phyloP scores from a whole-genome alignment of 2,888 invertebrate genomes.

The Keiferia lycopersicella region DNA sequence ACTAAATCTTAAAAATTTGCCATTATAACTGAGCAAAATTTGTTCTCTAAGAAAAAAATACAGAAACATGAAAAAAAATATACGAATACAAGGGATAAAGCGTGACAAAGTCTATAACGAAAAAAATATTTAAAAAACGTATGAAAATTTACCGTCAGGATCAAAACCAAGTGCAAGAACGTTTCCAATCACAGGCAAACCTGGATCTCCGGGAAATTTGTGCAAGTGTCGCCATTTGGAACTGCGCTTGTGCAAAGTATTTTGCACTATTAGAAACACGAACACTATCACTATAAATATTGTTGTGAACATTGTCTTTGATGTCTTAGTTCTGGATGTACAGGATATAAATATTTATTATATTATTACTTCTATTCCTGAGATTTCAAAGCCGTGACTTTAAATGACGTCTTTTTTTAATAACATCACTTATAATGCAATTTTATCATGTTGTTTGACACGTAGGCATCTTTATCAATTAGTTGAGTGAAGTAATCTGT shows the following conservation, averaged over 20 bases:
- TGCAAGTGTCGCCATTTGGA: conserved; percentile 26
- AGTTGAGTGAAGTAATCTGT: conserved; percentile 12
- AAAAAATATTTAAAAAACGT: too few species aligned
- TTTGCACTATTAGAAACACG: conserved; percentile 6
- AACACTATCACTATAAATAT: not conserved
- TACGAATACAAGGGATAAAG: too few species aligned
- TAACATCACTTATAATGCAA: not conserved
- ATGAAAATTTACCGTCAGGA: conserved; percentile 46
- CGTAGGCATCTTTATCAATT: conserved; percentile 3
- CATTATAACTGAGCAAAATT: not conserved
- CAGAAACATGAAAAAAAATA: too few species aligned
- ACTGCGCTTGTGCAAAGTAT: conserved; percentile 1
- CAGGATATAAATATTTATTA: not conserved
- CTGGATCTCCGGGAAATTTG: conserved; percentile 49
- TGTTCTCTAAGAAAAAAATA: too few species aligned
- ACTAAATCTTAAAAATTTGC: not conserved
- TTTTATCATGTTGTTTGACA: conserved; percentile 3
- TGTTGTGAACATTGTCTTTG: not conserved
- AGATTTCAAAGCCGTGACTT: not conserved
- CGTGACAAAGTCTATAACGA: too few species aligned
- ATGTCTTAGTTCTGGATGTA: not conserved
- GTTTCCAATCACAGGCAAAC: conserved; percentile 55
- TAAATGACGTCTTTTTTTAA: not conserved
- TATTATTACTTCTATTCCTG: not conserved
- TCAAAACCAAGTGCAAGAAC: conserved; percentile 55